Conservation (phyloP, 1,140 invertebrate species). For the Polyergus mexicanus region DNA sequence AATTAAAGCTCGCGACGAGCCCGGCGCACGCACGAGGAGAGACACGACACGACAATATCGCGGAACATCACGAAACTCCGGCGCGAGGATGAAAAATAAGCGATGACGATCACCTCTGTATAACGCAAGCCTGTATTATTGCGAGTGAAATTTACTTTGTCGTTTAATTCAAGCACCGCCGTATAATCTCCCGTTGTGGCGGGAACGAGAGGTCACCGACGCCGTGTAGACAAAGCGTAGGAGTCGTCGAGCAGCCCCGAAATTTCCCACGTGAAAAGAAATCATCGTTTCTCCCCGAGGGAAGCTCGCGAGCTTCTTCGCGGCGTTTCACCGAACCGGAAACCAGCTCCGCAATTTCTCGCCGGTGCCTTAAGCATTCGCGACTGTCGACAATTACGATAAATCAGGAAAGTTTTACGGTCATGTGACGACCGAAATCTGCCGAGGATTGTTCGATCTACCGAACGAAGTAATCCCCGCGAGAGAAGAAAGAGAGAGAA, state of each 20-base stretch:
- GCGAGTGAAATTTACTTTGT: constrained; percentile 36
- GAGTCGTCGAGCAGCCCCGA: constrained; percentile 20
- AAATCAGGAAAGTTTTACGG: constrained; percentile 27
- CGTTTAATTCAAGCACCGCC: constrained; percentile 26
- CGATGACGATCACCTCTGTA: neutral
- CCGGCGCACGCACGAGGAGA: neutral
- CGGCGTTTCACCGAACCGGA: neutral
- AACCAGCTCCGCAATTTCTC: constrained; percentile 5
- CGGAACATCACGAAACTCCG: constrained; percentile 21
- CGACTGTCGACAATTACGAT: constrained; percentile 22
- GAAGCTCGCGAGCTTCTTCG: neutral
- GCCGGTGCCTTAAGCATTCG: constrained; percentile 1
- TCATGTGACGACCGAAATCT: neutral
- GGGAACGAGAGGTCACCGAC: constrained; percentile 36
- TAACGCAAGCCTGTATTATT: constrained; percentile 8
- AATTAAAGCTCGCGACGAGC: constrained; percentile 64
- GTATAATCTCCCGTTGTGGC: constrained; percentile 31
- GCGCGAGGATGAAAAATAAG: constrained; percentile 28
- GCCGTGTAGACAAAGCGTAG: constrained; percentile 26
- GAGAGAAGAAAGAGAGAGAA: too few relatives aligned
- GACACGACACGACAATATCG: constrained; percentile 37
- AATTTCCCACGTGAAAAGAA: constrained; percentile 52
- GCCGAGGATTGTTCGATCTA: neutral
- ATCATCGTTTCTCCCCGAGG: constrained; percentile 5
- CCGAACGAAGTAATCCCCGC: constrained; percentile 10